Conservation (phyloP, 2,113 vertebrate species). For the Ceyx melanurus region DNA sequence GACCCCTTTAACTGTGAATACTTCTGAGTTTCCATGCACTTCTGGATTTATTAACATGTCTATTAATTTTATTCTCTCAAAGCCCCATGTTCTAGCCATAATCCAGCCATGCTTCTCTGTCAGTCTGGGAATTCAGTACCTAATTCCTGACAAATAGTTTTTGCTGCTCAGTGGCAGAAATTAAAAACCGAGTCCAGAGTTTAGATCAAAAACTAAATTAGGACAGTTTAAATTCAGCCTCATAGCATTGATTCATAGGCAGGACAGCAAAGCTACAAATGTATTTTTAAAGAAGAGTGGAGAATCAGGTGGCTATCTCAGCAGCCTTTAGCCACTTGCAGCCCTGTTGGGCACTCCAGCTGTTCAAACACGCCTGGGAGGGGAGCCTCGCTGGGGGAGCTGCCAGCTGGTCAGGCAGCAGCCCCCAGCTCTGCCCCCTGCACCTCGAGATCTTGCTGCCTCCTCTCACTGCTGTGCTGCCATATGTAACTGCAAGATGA, state of each 20-base stretch:
- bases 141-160: not conserved
- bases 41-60: not conserved
- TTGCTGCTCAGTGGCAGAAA: not conserved
- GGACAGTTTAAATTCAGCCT: not conserved
- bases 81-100: not conserved
- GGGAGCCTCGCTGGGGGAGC: not conserved
- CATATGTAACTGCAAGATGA: not conserved
- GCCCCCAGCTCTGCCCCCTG: not conserved
- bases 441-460: fast-evolving
- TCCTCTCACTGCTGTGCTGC: not conserved
- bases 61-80: not conserved
- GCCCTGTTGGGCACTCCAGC: conserved; percentile 52
- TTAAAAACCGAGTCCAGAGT: not conserved
- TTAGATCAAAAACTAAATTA: not conserved
- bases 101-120: not conserved
- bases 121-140: not conserved
- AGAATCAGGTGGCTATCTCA: not conserved
- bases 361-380: conserved; percentile 37
- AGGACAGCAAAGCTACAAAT: not conserved
- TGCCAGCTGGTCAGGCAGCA: conserved; percentile 12
- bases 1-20: not conserved
- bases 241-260: not conserved
- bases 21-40: not conserved
- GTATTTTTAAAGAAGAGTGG: not conserved
- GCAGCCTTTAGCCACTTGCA: conserved; percentile 11